Conservation (phyloP, 2,113 vertebrate species). For the Theristicus caerulescens region DNA sequence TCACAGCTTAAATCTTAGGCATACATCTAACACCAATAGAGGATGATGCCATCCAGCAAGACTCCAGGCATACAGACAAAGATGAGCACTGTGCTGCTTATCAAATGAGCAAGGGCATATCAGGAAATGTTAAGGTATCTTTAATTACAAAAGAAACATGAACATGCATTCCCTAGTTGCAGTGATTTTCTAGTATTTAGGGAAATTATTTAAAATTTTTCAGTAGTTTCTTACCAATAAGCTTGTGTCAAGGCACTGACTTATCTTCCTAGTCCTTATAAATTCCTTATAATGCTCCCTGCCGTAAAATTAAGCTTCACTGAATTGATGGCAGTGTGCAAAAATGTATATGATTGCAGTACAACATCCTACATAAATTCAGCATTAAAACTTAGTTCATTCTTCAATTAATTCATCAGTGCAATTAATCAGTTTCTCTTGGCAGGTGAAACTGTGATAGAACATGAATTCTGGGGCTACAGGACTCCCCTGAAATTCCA, state of each 20-base stretch:
- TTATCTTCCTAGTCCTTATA: background rate
- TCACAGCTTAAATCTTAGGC: background rate
- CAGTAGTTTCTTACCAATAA: background rate
- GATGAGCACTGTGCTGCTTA: background rate
- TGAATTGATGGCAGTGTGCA: background rate
- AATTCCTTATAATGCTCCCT: background rate
- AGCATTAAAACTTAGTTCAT: background rate
- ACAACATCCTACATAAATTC: background rate
- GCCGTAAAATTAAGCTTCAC: background rate
- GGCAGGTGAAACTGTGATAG: background rate
- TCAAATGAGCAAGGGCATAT: background rate
- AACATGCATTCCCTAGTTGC: background rate
- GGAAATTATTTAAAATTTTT: background rate
- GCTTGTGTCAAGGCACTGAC: background rate
- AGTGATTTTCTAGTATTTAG: background rate
- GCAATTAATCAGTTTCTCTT: background rate
- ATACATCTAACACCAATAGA: rapidly evolving
- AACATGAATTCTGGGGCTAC: background rate
- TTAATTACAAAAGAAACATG: background rate
- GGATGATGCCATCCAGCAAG: background rate
- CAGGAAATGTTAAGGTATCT: background rate
- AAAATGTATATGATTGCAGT: background rate
- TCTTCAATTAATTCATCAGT: background rate
- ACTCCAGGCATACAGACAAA: background rate
- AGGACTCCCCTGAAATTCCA: background rate